Conservation (phyloP, 2,888 invertebrate genomes). For the Barypeithes pellucidus region DNA sequence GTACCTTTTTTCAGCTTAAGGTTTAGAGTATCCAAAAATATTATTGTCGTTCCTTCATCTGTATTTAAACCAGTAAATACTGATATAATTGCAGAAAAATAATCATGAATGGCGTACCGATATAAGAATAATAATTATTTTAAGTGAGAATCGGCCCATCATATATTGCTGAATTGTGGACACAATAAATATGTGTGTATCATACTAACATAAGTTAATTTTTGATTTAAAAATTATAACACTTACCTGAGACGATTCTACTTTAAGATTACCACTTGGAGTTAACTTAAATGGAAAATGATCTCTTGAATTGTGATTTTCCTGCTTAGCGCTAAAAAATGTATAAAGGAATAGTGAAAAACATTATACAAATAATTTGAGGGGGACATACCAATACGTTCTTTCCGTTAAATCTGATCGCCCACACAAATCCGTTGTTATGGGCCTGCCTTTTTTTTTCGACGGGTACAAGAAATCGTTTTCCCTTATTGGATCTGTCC, state of each 20-base stretch:
- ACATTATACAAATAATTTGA: background rate
- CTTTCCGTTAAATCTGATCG: conserved; percentile 3
- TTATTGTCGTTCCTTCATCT: too few species aligned
- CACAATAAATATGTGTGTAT: background rate
- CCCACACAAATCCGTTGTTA: conserved; percentile 49
- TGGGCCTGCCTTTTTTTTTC: conserved; percentile 56
- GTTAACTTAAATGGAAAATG: conserved; percentile 80
- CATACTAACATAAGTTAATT: background rate
- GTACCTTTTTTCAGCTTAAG: too few species aligned
- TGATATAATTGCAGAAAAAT: too few species aligned
- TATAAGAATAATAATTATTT: too few species aligned
- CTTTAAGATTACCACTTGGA: conserved; percentile 81
- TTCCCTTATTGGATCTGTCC: conserved; percentile 54
- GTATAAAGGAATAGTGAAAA: background rate
- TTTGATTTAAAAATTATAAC: conserved; percentile 10
- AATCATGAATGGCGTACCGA: too few species aligned
- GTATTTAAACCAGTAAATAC: too few species aligned
- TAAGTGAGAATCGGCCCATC: too few species aligned
- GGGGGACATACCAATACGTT: conserved; percentile 21
- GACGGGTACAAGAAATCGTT: conserved; percentile 60
- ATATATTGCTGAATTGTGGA: too few species aligned
- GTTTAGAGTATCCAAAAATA: too few species aligned
- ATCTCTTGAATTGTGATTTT: conserved; percentile 38
- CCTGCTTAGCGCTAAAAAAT: conserved; percentile 17
- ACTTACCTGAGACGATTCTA: conserved; percentile 78